Conservation (phyloP, 1,140 invertebrate species). For the Portunus trituberculatus region DNA sequence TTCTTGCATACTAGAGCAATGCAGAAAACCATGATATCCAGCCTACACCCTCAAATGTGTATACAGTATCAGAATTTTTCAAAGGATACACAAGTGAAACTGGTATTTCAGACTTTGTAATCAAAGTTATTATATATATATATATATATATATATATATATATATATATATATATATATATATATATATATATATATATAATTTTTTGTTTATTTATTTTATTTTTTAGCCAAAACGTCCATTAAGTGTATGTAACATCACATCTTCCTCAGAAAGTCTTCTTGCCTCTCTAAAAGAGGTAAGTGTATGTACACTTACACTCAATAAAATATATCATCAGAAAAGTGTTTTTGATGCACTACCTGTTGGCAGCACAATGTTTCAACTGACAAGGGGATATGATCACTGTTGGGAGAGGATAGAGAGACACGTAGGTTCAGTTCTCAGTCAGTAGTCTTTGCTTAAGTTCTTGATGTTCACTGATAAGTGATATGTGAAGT, state of each 20-base stretch:
- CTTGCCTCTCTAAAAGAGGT: constrained; percentile 40
- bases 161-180: constrained; percentile 34
- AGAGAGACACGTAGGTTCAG: too few species aligned
- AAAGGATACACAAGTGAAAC: constrained; percentile 28
- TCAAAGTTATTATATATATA: too few species aligned
- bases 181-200: constrained; percentile 30
- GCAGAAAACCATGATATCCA: background rate
- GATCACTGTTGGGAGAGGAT: too few species aligned
- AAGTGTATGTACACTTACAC: constrained; percentile 65
- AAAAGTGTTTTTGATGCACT: background rate
- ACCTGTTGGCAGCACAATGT: too few species aligned
- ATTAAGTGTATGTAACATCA: constrained; percentile 49
- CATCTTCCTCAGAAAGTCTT: background rate
- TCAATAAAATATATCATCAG: constrained; percentile 72
- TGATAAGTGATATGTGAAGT: too few species aligned
- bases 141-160: constrained; percentile 36
- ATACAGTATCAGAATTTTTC: constrained; percentile 17
- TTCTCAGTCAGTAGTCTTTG: too few species aligned
- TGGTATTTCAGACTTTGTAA: background rate
- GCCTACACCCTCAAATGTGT: background rate
- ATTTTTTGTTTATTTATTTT: constrained; percentile 29
- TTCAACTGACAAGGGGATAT: too few species aligned
- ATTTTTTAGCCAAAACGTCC: constrained; percentile 43
- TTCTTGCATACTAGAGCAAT: background rate
- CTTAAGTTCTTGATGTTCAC: too few species aligned